Percentiles rank a stretch among this genome's conserved stretches.
These are phyloP conservation scores for Antrozous pallidus DNA, from an alignment of 2,797 vertebrate genomes.

Conservation along the genomic window DNA sequence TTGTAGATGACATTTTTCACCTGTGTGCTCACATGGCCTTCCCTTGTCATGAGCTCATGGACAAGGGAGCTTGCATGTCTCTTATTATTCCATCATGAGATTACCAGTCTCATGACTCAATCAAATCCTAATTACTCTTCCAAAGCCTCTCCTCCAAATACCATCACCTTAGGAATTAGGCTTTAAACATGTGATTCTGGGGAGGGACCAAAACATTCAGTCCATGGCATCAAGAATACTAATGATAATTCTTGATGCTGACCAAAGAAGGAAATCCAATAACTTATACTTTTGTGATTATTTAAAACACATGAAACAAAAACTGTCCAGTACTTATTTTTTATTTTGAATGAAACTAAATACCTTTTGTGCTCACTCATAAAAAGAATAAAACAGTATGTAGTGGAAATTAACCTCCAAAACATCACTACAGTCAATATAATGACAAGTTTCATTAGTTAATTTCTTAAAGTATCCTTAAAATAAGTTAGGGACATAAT, in stretches of 20 bases:
- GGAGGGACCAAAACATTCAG: not conserved
- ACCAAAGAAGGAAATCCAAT: not conserved
- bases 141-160: not conserved
- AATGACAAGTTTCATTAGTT: constrained; percentile 4
- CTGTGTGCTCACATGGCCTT: not conserved
- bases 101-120: not conserved
- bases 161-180: not conserved
- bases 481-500: constrained; percentile 45
- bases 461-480: constrained; percentile 15
- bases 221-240: not conserved
- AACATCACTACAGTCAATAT: not conserved
- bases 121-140: not conserved
- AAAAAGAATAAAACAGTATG: not conserved
- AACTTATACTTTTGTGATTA: not conserved
- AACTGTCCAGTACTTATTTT: not conserved
- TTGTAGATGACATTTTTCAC: not conserved
- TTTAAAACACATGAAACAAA: not conserved
- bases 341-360: not conserved
- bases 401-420: not conserved
- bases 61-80: not conserved
- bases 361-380: not conserved
- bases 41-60: not conserved
- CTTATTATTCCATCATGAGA: not conserved
- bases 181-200: not conserved
- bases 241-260: not conserved